Base-by-base conservation (phyloP, 92 coral and sea anemone species). In the Phymanthus crucifer region DNA sequence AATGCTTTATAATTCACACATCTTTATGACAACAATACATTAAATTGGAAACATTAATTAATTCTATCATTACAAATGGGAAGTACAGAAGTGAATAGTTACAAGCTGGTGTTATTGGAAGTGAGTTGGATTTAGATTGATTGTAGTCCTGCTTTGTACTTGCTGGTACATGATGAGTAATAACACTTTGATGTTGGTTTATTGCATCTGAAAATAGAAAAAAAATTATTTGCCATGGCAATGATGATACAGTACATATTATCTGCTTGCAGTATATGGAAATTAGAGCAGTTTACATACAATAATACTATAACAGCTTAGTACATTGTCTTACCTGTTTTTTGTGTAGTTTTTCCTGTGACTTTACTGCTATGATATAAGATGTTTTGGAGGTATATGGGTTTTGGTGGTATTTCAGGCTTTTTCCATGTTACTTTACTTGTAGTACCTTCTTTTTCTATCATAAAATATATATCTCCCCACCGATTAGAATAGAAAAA, bases 331-430 rank as follows among this genome's bases (percentile, higher is more conserved):
- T 3, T 61, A 29, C 35, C 34, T 61, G 17, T 8, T 26, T 27
- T 61, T 6, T 27, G 14, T 61, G 16, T 12, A 61, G 5, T 61
- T 26, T 61, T 61, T 11, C 13, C 12, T 9, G 7, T 23, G 33
- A 24, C 17, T 26, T 61, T 27, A 10, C 16, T 24, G 16, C 68
- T 61, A 61, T 24, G 2, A 5, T 27, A 54, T 21, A 14, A 76
- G 48, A 43, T 43, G 58, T 78, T 84, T 1, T 81, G 83, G 57
- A 32, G 83, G n/a, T 66, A 43, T 33, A 70, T 57, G 14, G 87
- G 78, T 43, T 78, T 84, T 7, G 67, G 68, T 61, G 68, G 35
- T 2, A 61, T 24, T 29, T 24, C 32, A 26, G 68, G 68, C 68
- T 61, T 61, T 61, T 61, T 26, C 32, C 14, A 7, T 61, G 7